A percentile compares a stretch with the other conserved stretches of the same genome.
phyloP scores from a whole-genome alignment of 1,140 invertebrate species.

The Argopecten irradians region DNA sequence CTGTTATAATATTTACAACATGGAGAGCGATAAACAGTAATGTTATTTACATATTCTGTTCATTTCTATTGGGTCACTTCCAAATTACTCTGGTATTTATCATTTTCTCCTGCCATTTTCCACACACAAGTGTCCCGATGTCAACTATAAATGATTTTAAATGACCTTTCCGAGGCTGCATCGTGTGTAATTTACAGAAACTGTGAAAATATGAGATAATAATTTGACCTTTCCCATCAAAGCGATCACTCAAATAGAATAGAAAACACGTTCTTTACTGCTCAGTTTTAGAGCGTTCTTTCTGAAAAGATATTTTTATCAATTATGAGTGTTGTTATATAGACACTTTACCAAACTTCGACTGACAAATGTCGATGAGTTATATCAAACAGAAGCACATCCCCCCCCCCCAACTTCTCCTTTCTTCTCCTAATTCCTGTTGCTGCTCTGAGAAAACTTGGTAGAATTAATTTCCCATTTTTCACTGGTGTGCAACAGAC shows the following conservation, averaged over 20 bases:
- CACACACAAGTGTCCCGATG: neutral
- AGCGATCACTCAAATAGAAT: neutral
- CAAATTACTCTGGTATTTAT: neutral
- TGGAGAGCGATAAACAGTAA: neutral
- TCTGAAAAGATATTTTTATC: neutral
- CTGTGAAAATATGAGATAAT: slow-evolving; percentile 23
- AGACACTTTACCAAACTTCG: neutral
- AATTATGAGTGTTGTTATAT: neutral
- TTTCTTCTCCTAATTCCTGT: too few relatives aligned
- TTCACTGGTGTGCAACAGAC: neutral
- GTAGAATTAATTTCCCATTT: slow-evolving; percentile 15
- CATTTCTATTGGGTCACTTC: neutral
- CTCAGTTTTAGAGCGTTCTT: neutral
- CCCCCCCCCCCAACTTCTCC: neutral
- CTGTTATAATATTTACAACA: too few relatives aligned
- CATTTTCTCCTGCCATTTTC: neutral
- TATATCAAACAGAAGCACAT: neutral
- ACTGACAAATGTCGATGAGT: neutral
- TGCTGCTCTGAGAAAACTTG: neutral
- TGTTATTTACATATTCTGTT: neutral
- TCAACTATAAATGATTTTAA: slow-evolving; percentile 1
- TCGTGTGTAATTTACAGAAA: neutral
- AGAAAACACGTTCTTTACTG: neutral
- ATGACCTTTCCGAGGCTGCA: neutral
- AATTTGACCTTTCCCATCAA: slow-evolving; percentile 22